Evolutionary conservation across 2,888 invertebrate genomes (phyloP).

Genomic region (Cheilosia vernalis): DNA sequence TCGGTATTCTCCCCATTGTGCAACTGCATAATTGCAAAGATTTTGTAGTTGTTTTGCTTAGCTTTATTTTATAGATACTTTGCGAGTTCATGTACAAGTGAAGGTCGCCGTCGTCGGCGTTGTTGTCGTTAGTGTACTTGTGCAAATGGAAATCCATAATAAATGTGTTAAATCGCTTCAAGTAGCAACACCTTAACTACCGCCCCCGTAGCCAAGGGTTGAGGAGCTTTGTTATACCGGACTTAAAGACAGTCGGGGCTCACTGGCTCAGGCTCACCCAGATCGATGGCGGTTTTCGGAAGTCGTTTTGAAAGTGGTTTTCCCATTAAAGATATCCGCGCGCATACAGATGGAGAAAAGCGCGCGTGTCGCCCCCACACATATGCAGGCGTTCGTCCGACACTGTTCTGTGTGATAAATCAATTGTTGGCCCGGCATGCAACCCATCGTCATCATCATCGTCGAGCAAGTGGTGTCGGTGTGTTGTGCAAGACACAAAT

Average conservation of each 20-base stretch:
- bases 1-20: conserved; percentile 30
- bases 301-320: conserved; percentile 25
- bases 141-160: conserved; percentile 17
- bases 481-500: conserved; percentile 59
- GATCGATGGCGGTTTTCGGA: conserved; percentile 20
- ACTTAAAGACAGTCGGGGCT: conserved; percentile 9
- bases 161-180: conserved; percentile 34
- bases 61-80: conserved; percentile 50
- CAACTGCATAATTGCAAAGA: conserved; percentile 69
- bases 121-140: conserved; percentile 20
- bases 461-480: conserved; percentile 20
- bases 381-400: not conserved
- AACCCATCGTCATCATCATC: conserved; percentile 20
- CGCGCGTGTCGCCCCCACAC: conserved; percentile 49
- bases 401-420: conserved; percentile 49
- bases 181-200: conserved; percentile 16
- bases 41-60: conserved; percentile 38
- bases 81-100: conserved; percentile 68
- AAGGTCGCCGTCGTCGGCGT: conserved; percentile 55
- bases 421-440: conserved; percentile 56
- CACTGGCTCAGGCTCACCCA: not conserved
- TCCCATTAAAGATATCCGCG: conserved; percentile 12
- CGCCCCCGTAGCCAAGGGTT: conserved; percentile 6
- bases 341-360: conserved; percentile 14
- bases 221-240: not conserved